Conservation (phyloP, 2,888 invertebrate genomes). For the Morpho helenor region DNA sequence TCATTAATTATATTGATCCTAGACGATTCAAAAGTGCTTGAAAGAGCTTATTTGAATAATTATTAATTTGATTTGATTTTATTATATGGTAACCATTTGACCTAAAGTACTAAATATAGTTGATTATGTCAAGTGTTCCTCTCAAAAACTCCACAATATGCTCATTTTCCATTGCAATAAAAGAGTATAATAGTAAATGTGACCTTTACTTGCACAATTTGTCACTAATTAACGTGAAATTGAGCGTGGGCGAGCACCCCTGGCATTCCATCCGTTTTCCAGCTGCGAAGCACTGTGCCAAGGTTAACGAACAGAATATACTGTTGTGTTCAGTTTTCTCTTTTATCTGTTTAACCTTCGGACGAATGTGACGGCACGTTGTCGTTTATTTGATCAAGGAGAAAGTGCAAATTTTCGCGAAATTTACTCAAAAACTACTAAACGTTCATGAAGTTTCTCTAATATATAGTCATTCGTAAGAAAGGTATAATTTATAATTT, state of each 20-base stretch:
- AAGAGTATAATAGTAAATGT: slow-evolving; percentile 3
- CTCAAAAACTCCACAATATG: too few species aligned
- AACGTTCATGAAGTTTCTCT: background rate
- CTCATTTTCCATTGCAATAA: background rate
- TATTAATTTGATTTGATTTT: too few species aligned
- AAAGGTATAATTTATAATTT: too few species aligned
- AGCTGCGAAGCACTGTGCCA: slow-evolving; percentile 12
- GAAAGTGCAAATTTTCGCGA: background rate
- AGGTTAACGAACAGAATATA: slow-evolving; percentile 10
- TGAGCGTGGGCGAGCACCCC: slow-evolving; percentile 17
- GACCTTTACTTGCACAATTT: slow-evolving; percentile 11
- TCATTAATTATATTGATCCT: too few species aligned
- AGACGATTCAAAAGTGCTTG: too few species aligned
- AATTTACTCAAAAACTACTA: background rate
- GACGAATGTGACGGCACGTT: background rate
- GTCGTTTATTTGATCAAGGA: background rate
- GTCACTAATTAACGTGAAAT: slow-evolving; percentile 17
- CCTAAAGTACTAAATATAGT: too few species aligned
- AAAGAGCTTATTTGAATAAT: too few species aligned
- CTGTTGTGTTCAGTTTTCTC: background rate
- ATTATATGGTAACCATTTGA: too few species aligned
- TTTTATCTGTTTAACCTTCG: background rate
- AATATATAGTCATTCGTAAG: background rate
- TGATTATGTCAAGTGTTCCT: too few species aligned
- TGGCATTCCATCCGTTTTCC: slow-evolving; percentile 5